Evolutionary conservation across 2,113 vertebrate genomes (phyloP).

Genomic region (Passer domesticus): DNA sequence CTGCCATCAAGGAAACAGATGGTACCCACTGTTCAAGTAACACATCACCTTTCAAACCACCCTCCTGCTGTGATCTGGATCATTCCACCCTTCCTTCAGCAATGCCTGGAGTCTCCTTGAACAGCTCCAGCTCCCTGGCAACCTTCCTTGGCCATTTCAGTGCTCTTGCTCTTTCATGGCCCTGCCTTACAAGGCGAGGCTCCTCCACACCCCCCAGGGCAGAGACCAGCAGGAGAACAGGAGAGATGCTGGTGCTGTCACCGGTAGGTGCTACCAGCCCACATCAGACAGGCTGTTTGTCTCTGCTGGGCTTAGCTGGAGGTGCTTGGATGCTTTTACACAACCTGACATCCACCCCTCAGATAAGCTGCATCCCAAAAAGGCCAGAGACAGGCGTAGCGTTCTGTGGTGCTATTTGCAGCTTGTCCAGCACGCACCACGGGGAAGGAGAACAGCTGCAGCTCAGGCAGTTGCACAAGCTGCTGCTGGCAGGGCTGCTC

Average conservation of each 20-base stretch:
- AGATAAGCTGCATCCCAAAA: not conserved
- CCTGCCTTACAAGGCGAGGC: not conserved
- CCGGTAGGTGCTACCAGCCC: not conserved
- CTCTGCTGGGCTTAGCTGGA: slow-evolving; percentile 14
- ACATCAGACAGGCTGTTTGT: not conserved
- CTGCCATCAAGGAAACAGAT: not conserved
- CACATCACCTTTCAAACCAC: not conserved
- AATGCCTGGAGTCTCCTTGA: not conserved
- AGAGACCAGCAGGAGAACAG: not conserved
- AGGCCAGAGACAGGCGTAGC: not conserved
- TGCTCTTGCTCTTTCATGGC: not conserved
- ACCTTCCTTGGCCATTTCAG: not conserved
- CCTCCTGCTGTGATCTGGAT: not conserved
- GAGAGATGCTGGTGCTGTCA: not conserved
- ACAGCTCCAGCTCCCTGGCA: not conserved
- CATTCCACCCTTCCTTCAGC: not conserved
- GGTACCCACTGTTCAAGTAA: not conserved
- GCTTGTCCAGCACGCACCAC: not conserved
- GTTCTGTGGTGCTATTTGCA: slow-evolving; percentile 11
- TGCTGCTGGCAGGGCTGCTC: not conserved
- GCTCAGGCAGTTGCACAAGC: not conserved
- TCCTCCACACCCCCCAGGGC: not conserved
- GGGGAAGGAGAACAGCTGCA: slow-evolving; percentile 31
- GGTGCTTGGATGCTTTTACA: not conserved
- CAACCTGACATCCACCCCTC: not conserved